Evolutionary conservation across 1,140 invertebrate species (phyloP), one percentile per base, ranked within the genome.

Genomic region (Penaeus vannamei): DNA sequence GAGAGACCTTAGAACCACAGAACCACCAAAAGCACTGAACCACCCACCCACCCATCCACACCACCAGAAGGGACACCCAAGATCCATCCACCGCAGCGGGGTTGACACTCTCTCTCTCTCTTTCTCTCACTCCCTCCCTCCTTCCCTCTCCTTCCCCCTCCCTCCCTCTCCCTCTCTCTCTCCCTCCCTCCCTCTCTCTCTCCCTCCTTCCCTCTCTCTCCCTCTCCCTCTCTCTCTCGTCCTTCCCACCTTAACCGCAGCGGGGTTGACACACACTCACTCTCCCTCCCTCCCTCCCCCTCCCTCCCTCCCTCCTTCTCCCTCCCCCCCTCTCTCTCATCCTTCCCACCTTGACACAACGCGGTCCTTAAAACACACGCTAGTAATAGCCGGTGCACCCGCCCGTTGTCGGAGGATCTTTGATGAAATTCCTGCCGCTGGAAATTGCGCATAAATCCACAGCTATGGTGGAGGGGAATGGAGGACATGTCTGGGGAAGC

Each of bases 251-350:
- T 66, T 66, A 4, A n/a, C 64, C 4, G 5, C 5, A 66, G 23
- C 29, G 64, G 19, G 4, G 4, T 66, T 26, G 4, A 66, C 23
- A 26, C 4, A 4, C 64, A 7, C 5, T 66, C 64, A n/a, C 64
- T 66, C 64, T 66, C 64, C 29, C 64, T 66, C 64, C 29, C 64
- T 66, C 64, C 29, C 64, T 66, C 64, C 29, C 64, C 29, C 64
- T 66, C 64, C 29, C 64, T 66, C 64, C 29, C 64, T 66, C 66
- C 32, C 66, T 72, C 69, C 36, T n/a, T 72, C n/a, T 72, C 69
- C 26, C 69, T 72, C 69, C 26, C 69, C 26, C 69, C 26, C 69
- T 72, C 72, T 32, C 72, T 29, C 69, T 76, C 69, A 23, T 26
- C n/a, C 69, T 32, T 26, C 20, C n/a, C 17, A 17, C 10, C 72